These are phyloP conservation scores for Saguinus midas DNA, from an alignment of 2,113 vertebrate genomes.

Conservation along the genomic window DNA sequence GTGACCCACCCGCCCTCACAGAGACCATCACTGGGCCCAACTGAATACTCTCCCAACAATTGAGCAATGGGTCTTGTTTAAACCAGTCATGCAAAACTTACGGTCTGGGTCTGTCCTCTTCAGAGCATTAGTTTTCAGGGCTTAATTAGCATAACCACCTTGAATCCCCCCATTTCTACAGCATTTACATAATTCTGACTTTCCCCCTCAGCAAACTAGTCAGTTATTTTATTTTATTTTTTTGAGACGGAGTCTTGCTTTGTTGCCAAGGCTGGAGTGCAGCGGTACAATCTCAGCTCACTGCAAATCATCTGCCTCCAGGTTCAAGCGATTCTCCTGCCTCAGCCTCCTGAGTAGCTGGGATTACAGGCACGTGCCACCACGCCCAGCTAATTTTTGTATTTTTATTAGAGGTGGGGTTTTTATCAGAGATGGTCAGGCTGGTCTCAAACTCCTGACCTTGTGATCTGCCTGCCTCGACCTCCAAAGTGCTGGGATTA, in stretches of 20 bases:
- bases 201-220: neutral
- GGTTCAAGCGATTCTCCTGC: too few species aligned
- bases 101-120: neutral
- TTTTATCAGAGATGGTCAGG: too few species aligned
- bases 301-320: too few species aligned
- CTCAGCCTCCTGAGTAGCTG: too few species aligned
- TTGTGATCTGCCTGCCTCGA: too few species aligned
- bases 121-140: neutral
- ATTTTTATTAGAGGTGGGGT: too few species aligned
- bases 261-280: too few species aligned
- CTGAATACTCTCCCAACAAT: neutral
- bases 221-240: neutral
- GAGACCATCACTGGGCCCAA: neutral
- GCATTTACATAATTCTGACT: conserved; percentile 6
- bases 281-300: too few species aligned
- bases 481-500: too few species aligned
- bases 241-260: neutral
- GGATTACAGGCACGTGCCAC: too few species aligned
- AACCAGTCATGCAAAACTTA: neutral
- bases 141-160: neutral
- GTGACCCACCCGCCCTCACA: neutral
- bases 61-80: neutral
- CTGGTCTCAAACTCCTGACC: too few species aligned
- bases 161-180: neutral
- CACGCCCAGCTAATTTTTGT: too few species aligned